Percentiles rank a stretch among this genome's conserved stretches.
Evolutionary conservation across 1,140 invertebrate species (phyloP).

Genomic region (Dreissena polymorpha): DNA sequence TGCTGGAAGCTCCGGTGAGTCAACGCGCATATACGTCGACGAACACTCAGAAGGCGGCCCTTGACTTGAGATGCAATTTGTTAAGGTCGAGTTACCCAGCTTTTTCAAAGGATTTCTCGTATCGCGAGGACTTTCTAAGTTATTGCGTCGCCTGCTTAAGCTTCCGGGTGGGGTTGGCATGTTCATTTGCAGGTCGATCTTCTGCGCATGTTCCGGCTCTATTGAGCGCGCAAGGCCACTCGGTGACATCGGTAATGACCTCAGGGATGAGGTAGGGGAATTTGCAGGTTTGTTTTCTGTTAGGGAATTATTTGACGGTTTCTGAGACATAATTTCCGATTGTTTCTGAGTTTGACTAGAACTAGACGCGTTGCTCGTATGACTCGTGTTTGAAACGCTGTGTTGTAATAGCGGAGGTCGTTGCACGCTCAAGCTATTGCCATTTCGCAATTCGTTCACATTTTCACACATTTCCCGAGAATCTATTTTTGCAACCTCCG

Average conservation of each 20-base stretch:
- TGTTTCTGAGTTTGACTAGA: background rate
- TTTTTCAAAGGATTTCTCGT: conserved; percentile 63
- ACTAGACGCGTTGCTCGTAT: background rate
- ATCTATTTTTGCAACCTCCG: background rate
- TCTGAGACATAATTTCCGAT: background rate
- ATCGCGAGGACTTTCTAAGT: conserved; percentile 68
- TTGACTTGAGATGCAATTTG: conserved; percentile 66
- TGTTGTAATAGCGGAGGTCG: conserved; percentile 1
- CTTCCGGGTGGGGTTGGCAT: conserved; percentile 72
- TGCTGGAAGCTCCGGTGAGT: conserved; percentile 74
- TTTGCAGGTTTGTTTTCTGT: background rate
- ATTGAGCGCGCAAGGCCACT: conserved; percentile 19
- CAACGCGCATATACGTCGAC: conserved; percentile 58
- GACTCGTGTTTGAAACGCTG: conserved; percentile 13
- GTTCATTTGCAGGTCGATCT: conserved; percentile 48
- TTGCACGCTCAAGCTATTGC: background rate
- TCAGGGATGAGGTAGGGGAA: conserved; percentile 25
- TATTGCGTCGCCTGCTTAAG: conserved; percentile 69
- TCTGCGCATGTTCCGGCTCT: conserved; percentile 47
- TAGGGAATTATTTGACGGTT: background rate
- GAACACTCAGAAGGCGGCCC: conserved; percentile 64
- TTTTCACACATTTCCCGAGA: background rate
- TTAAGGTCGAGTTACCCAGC: conserved; percentile 68
- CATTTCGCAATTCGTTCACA: background rate
- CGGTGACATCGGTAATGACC: conserved; percentile 38